Evolutionary conservation across 2,888 invertebrate genomes (phyloP).

Genomic region (Hypena proboscidalis): DNA sequence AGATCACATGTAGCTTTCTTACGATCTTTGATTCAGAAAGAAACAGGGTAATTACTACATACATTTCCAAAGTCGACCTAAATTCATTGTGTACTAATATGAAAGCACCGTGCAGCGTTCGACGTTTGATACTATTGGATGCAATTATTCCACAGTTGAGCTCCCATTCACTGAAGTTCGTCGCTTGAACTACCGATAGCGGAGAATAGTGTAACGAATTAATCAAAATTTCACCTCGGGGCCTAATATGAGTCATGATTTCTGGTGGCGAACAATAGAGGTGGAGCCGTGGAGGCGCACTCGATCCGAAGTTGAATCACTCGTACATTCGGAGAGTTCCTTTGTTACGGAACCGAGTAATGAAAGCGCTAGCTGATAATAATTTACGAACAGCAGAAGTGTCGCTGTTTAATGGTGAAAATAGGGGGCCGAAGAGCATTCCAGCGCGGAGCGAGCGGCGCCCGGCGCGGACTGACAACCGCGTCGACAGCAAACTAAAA

Average conservation of each 20-base stretch:
- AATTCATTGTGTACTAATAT: background rate
- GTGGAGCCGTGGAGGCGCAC: conserved; percentile 68
- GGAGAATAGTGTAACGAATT: conserved; percentile 79
- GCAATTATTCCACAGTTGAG: conserved; percentile 62
- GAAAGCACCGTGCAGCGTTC: conserved; percentile 32
- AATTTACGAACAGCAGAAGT: conserved; percentile 85
- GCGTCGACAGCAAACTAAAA: conserved; percentile 83
- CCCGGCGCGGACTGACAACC: conserved; percentile 75
- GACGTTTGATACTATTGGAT: conserved; percentile 50
- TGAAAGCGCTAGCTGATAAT: conserved; percentile 83
- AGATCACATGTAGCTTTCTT: too few species aligned
- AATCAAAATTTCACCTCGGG: conserved; percentile 83
- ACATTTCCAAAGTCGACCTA: too few species aligned
- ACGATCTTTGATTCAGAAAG: too few species aligned
- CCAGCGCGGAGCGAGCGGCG: conserved; percentile 65
- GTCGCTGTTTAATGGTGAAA: conserved; percentile 82
- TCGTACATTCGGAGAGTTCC: conserved; percentile 78
- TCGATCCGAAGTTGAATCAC: conserved; percentile 81
- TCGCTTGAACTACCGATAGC: conserved; percentile 62
- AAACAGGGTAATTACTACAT: conserved; percentile 2
- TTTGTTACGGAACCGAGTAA: conserved; percentile 80
- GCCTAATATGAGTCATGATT: conserved; percentile 81
- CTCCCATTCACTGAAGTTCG: conserved; percentile 69
- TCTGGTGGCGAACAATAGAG: conserved; percentile 73
- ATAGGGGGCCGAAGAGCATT: conserved; percentile 78